Evolutionary conservation across 2,797 vertebrate species (phyloP), one percentile per base, ranked within the genome.

Genomic region (Limosa lapponica): DNA sequence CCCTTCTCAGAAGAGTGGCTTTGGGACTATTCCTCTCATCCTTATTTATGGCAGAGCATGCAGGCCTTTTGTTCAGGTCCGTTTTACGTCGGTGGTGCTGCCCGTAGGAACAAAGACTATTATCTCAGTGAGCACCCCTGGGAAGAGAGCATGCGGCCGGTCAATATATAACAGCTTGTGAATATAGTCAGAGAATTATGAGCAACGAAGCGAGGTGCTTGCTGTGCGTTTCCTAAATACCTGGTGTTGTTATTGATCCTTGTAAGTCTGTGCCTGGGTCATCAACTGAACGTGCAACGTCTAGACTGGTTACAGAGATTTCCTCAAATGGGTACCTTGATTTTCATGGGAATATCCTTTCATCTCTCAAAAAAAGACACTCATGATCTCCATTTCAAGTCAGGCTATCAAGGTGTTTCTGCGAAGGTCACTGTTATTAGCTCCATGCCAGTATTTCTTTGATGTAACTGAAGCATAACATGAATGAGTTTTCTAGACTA

Each of bases 281-380:
- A 46, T 28, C 28, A 36, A n/a, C 22, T 39, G 58, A 79, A 49
- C 5, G 4, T 11, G 27, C 3, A 43, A 28, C 0, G 1, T 61
- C 80, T 79, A 43, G 69, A 12, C 37, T 57, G 22, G 13, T 72
- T 82, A 74, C n/a, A 54, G 79, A 75, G 36, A 54, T 43, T 69
- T 74, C 30, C 72, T 89, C 73, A 90, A 52, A 61, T 28, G 7
- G 11, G n/a, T 32, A 37, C 36, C 28, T 84, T 69, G 30, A 71
- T 86, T 91, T 92, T 71, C 44, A 71, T 1, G 1, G 27, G 14
- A 77, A 55, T 82, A 30, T 39, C 2, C 83, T 74, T 55, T 55
- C 24, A 58, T 39, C 19, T 82, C 18, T 78, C 16, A 32, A 91
- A 37, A 75, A 89, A 64, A 8, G 9, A 8, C n/a, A 2, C 30